These are phyloP conservation scores for Lepilemur ruficaudatus DNA, from an alignment of 2,797 vertebrate species.

Conservation along the genomic window DNA sequence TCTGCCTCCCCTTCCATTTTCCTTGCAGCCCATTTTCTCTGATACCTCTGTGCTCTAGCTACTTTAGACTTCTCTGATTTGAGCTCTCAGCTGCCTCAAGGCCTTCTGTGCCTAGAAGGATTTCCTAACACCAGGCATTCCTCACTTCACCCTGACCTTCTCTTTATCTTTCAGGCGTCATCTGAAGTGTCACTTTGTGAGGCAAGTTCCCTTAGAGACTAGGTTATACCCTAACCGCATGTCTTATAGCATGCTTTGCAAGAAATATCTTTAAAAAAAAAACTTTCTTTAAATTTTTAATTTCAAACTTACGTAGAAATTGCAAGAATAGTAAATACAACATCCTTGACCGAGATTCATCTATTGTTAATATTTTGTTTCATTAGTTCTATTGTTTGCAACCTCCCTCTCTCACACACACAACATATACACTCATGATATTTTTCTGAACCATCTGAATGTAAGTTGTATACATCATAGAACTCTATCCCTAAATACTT, in stretches of 20 bases:
- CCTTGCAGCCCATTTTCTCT: neutral
- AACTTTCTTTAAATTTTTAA: neutral
- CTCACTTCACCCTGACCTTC: neutral
- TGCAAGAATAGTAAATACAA: neutral
- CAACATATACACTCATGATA: neutral
- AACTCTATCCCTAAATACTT: neutral
- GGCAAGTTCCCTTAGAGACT: neutral
- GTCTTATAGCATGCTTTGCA: neutral
- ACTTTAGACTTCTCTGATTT: neutral
- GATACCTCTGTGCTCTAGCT: neutral
- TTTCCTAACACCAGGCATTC: neutral
- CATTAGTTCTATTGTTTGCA: neutral
- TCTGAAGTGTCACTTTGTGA: neutral
- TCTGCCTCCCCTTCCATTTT: neutral
- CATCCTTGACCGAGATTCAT: neutral
- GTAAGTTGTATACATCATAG: neutral
- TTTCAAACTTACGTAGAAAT: neutral
- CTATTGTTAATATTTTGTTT: neutral
- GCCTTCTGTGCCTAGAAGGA: neutral
- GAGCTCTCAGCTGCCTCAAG: neutral
- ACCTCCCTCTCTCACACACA: neutral
- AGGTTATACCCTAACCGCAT: neutral
- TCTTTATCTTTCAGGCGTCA: neutral
- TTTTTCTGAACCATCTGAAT: conserved; percentile 11
- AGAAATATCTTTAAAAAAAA: neutral